Base-by-base conservation (phyloP, 1,140 invertebrate species). In the Zaprionus vittiger region DNA sequence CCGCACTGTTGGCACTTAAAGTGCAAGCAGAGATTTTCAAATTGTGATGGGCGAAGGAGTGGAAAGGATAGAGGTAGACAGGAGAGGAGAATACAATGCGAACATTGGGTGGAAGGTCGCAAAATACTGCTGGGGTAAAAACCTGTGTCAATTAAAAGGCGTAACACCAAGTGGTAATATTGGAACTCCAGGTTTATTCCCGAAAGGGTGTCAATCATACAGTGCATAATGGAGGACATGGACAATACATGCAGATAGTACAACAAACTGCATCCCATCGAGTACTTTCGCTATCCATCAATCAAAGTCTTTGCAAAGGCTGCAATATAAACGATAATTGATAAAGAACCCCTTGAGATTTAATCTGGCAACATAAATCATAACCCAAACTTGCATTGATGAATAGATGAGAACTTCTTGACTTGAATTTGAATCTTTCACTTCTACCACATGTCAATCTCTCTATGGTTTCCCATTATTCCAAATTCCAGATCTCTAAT, bases 1-100 rank as follows among this genome's bases (percentile, higher is more conserved):
- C 76, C 83, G 79, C 83, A 82, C 75, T 76, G 82, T 59, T 82
- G 74, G 75, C 82, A 78, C 75, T 67, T 85, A 68, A 85, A 85
- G 81, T 84, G 79, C 62, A 82, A 78, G 75, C 62, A 79, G 59
- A 67, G 66, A 68, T 75, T 85, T 81, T 56, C 54, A 52, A 71
- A 56, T 14, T 38, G 24, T 34, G 22, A 15, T 5, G 17, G 20
- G n/a, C 12, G 20, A 14, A 17, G 12, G 38, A 61, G 34, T 17
- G 22, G 14, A 44, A 17, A 17, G 54, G 37, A 26, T 38, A 71
- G 61, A 12, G 54, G 26, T 14, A 37, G n/a, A 49, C 26, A 59
- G 15, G 15, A 49, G 38, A 59, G 15, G 20, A 15, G 4, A 12
- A 37, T 15, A 54, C 5, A 14, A 17, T 49, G 14, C 2, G 38